A percentile compares a stretch with the other conserved stretches of the same genome.
These are phyloP conservation scores for Esox masquinongy DNA, from an alignment of 2,797 vertebrate species.

Conservation along the genomic window DNA sequence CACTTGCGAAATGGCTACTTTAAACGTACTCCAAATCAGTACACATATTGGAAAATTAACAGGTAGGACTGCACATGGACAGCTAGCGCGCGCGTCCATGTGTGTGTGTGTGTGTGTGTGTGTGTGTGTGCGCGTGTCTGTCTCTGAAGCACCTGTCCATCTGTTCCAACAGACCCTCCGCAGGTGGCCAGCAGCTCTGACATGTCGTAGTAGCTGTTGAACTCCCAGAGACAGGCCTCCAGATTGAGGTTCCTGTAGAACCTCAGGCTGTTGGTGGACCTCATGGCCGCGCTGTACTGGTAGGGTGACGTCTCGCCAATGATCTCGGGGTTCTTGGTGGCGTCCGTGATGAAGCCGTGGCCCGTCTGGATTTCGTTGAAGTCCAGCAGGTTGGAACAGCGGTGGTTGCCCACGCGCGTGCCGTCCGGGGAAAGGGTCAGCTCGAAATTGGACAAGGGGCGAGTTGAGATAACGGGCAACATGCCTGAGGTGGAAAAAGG, in stretches of 20 bases:
- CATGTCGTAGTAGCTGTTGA: constrained; percentile 83
- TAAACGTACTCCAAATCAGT: background rate
- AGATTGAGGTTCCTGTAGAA: constrained; percentile 87
- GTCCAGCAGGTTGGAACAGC: constrained; percentile 85
- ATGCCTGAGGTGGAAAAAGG: constrained; percentile 68
- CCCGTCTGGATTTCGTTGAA: constrained; percentile 85
- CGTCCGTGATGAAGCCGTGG: constrained; percentile 82
- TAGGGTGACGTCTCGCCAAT: constrained; percentile 83
- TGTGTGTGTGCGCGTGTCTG: constrained; percentile 2
- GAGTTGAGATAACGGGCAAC: constrained; percentile 83
- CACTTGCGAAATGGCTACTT: background rate
- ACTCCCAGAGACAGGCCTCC: constrained; percentile 86
- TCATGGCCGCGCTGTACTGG: constrained; percentile 75
- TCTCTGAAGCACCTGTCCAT: constrained; percentile 76
- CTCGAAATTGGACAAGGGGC: constrained; percentile 83
- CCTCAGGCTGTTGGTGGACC: constrained; percentile 77
- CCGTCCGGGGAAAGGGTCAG: constrained; percentile 83
- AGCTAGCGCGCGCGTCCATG: too few relatives aligned
- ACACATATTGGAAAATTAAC: too few relatives aligned
- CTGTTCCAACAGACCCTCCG: constrained; percentile 80
- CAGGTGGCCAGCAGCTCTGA: constrained; percentile 83
- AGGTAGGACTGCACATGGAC: background rate
- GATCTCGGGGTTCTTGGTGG: constrained; percentile 81
- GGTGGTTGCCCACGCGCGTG: constrained; percentile 83
- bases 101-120: too few relatives aligned